A percentile compares a stretch with the other conserved stretches of the same genome.
Evolutionary conservation across 2,888 invertebrate genomes (phyloP).

Genomic region (Troides oblongomaculatus): DNA sequence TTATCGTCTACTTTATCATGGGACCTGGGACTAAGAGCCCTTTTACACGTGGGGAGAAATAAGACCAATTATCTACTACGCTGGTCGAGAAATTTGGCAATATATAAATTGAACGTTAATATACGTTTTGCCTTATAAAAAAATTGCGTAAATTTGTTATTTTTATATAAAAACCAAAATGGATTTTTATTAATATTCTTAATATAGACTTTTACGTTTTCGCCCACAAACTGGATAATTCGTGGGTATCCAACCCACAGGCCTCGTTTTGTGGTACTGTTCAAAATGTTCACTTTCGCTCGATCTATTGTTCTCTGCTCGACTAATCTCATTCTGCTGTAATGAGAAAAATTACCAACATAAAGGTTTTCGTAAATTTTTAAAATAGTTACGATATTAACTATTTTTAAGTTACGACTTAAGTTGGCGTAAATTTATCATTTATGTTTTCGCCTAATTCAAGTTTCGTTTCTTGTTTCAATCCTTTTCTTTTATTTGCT

Average conservation of each 20-base stretch:
- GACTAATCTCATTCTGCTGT: conserved; percentile 25
- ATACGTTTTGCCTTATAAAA: background rate
- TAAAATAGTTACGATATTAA: conserved; percentile 15
- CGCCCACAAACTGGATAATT: conserved; percentile 7
- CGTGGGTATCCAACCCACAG: conserved; percentile 5
- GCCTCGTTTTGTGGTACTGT: conserved; percentile 14
- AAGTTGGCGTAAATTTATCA: conserved; percentile 14
- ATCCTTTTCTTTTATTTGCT: background rate
- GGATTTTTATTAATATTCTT: conserved; percentile 6
- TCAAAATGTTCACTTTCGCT: conserved; percentile 29
- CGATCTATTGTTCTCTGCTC: conserved; percentile 25
- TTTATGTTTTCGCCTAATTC: background rate
- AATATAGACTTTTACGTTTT: conserved; percentile 19
- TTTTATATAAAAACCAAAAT: background rate
- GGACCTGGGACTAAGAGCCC: too few relatives aligned
- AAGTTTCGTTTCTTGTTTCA: conserved; percentile 3
- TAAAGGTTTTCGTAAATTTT: conserved; percentile 16
- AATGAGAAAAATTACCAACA: conserved; percentile 27
- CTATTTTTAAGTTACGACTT: conserved; percentile 6
- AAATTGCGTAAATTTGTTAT: background rate
- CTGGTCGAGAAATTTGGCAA: too few relatives aligned
- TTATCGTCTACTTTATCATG: too few relatives aligned
- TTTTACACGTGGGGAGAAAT: too few relatives aligned
- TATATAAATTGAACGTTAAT: too few relatives aligned
- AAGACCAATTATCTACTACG: too few relatives aligned